A percentile compares a stretch with the other conserved stretches of the same genome.
phyloP scores from a whole-genome alignment of 2,113 vertebrate species.

The Chamaea fasciata region DNA sequence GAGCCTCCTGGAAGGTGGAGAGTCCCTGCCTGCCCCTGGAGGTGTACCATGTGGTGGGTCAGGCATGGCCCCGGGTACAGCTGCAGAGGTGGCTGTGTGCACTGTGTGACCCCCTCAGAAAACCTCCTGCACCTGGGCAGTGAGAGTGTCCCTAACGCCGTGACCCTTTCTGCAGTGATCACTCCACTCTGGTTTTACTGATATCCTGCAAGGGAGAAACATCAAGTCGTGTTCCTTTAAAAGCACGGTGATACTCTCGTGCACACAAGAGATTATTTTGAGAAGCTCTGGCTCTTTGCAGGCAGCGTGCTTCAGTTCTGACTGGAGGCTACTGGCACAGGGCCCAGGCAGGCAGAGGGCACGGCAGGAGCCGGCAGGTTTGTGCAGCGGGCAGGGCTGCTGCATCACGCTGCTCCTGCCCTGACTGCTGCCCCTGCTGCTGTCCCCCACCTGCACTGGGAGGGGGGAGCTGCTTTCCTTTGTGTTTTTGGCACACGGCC shows the following conservation, averaged over 20 bases:
- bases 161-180: neutral
- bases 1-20: neutral
- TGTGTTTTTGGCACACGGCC: neutral
- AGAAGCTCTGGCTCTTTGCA: neutral
- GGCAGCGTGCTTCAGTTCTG: neutral
- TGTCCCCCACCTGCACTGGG: neutral
- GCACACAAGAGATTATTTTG: neutral
- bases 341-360: neutral
- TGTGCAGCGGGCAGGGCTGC: neutral
- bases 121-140: fast-evolving
- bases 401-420: neutral
- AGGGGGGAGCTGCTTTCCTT: neutral
- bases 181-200: neutral
- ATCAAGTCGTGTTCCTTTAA: neutral
- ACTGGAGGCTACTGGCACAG: neutral
- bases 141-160: fast-evolving
- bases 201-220: fast-evolving
- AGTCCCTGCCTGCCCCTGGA: neutral
- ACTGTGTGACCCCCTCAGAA: fast-evolving
- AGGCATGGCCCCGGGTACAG: fast-evolving
- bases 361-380: neutral
- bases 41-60: fast-evolving
- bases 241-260: fast-evolving
- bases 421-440: neutral
- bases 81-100: neutral